Percentiles rank a stretch among this genome's conserved stretches.
These are phyloP conservation scores for Stercorarius parasiticus DNA, from an alignment of 2,113 vertebrate species.

Conservation along the genomic window DNA sequence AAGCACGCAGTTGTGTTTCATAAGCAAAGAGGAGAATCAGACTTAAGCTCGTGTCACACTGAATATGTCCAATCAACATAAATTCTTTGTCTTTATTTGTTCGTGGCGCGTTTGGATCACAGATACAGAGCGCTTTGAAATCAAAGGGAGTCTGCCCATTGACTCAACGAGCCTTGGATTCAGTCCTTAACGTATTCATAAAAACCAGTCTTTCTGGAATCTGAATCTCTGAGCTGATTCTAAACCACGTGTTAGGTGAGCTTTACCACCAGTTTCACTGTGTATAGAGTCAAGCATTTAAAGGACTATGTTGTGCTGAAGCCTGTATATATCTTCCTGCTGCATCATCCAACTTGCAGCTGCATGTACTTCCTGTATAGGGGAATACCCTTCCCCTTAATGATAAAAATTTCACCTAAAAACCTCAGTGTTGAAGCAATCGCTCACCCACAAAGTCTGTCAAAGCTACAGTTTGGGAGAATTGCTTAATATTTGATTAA, in stretches of 20 bases:
- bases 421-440: neutral
- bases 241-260: neutral
- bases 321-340: neutral
- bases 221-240: neutral
- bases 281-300: neutral
- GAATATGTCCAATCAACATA: conserved; percentile 36
- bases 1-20: conserved; percentile 23
- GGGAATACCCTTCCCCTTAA: neutral
- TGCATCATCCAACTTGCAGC: neutral
- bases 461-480: neutral
- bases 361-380: neutral
- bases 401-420: neutral
- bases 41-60: conserved; percentile 44
- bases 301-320: neutral
- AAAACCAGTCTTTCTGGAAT: neutral
- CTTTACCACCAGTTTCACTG: neutral
- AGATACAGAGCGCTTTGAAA: neutral
- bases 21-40: conserved; percentile 38
- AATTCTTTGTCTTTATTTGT: conserved; percentile 53
- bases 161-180: conserved; percentile 2
- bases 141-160: neutral
- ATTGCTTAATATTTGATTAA: neutral
- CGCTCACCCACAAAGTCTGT: neutral
- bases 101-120: neutral
- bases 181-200: neutral